These are phyloP conservation scores for Tyria jacobaeae DNA, from an alignment of 2,888 invertebrate genomes.

Conservation along the genomic window DNA sequence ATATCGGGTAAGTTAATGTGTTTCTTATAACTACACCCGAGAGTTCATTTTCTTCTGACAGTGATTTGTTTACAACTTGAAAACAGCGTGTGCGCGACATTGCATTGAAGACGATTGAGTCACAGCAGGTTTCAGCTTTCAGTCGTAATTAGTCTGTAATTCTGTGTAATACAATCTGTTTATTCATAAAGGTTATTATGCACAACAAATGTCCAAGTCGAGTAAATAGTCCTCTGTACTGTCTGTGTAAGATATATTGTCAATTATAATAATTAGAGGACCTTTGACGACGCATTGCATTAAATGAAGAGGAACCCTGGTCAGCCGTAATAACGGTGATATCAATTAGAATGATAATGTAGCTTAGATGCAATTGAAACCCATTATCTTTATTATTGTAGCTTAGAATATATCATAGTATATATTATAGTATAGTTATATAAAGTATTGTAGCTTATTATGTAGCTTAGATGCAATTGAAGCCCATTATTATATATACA, in stretches of 20 bases:
- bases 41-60: not conserved
- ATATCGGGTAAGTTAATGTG: not conserved
- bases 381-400: too few species aligned
- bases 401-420: too few species aligned
- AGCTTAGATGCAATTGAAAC: too few species aligned
- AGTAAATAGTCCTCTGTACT: not conserved
- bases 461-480: too few species aligned
- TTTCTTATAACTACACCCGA: not conserved
- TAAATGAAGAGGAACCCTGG: not conserved
- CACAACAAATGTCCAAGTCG: not conserved
- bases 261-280: not conserved
- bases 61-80: not conserved
- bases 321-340: too few species aligned
- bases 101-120: not conserved
- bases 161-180: not conserved
- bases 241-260: too few species aligned
- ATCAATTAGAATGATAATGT: not conserved
- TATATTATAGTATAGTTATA: too few species aligned
- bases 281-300: not conserved
- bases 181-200: not conserved
- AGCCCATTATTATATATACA: too few species aligned
- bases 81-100: not conserved
- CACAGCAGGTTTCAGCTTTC: not conserved
- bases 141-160: not conserved
- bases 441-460: too few species aligned